Conservation (phyloP, 2,113 vertebrate genomes). For the Crotalus helleri region DNA sequence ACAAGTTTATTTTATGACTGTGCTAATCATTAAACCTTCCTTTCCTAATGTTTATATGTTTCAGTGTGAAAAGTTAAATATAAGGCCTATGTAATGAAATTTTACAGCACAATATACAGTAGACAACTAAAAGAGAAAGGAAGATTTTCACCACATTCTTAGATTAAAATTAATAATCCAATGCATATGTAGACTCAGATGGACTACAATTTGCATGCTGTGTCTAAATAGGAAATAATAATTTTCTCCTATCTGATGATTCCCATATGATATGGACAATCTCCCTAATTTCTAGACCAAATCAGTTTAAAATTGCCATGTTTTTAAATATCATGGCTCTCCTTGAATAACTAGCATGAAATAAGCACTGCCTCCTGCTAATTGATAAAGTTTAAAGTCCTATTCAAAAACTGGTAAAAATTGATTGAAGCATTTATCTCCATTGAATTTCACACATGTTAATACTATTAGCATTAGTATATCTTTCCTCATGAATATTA, state of each 20-base stretch:
- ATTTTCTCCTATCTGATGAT: background rate
- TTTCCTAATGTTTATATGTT: background rate
- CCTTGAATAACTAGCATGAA: background rate
- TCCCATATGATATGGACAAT: background rate
- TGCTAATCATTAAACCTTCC: no score
- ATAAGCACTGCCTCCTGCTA: background rate
- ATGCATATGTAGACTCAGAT: background rate
- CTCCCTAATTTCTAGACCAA: background rate
- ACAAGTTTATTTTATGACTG: background rate
- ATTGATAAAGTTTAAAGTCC: background rate
- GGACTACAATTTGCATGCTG: background rate
- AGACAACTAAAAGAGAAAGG: background rate
- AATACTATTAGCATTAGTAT: background rate
- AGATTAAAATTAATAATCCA: background rate
- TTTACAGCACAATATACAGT: background rate
- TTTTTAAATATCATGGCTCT: background rate
- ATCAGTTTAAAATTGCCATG: background rate
- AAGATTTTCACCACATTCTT: background rate
- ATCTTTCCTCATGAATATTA: background rate
- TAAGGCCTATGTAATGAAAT: background rate
- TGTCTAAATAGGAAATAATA: background rate
- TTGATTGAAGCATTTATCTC: background rate
- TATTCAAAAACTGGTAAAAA: background rate
- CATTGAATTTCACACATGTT: background rate
- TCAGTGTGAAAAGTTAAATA: background rate